These are phyloP conservation scores for Sterna hirundo DNA, from an alignment of 2,113 vertebrate genomes.

Conservation along the genomic window DNA sequence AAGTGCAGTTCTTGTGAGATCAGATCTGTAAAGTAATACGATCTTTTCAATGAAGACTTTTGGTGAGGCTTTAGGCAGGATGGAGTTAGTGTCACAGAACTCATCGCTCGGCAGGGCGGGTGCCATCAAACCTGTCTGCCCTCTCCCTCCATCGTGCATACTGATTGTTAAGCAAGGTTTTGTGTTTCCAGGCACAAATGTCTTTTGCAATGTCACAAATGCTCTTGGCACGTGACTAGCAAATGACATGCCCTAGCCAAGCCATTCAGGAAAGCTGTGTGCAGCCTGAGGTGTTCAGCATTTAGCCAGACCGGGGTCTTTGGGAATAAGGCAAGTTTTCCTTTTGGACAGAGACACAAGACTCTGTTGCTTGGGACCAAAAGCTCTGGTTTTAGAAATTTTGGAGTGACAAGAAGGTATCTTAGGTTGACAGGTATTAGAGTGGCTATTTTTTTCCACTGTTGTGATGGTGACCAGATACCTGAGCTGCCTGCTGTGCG, in stretches of 20 bases:
- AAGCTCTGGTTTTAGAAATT: not conserved
- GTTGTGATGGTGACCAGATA: not conserved
- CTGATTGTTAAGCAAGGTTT: not conserved
- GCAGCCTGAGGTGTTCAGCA: not conserved
- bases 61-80: not conserved
- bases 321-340: not conserved
- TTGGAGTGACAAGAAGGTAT: not conserved
- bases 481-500: not conserved
- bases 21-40: not conserved
- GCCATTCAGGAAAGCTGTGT: not conserved
- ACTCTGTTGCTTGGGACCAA: not conserved
- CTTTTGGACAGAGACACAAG: not conserved
- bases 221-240: accelerated
- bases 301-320: not conserved
- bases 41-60: not conserved
- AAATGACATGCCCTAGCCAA: not conserved
- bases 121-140: not conserved
- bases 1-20: not conserved
- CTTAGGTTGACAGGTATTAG: not conserved
- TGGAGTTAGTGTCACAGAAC: not conserved
- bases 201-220: not conserved
- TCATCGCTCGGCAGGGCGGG: not conserved
- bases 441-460: not conserved
- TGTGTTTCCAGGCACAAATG: not conserved
- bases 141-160: not conserved